These are phyloP conservation scores for Ochlodes sylvanus DNA, from an alignment of 2,888 invertebrate species.

Conservation along the genomic window DNA sequence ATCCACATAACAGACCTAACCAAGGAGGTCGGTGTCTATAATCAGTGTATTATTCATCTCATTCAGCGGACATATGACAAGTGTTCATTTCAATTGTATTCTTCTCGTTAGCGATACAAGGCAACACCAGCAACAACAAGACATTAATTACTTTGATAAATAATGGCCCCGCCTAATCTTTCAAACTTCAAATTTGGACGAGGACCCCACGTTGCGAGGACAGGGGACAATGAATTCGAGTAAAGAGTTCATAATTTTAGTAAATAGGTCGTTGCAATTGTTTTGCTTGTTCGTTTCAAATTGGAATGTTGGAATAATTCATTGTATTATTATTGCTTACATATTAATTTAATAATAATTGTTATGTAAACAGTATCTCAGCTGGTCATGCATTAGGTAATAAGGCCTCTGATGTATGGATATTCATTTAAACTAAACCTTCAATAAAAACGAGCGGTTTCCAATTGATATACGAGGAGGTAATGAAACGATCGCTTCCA, in stretches of 20 bases:
- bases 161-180: conserved; percentile 22
- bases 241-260: not conserved
- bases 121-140: conserved; percentile 54
- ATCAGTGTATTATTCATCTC: conserved; percentile 62
- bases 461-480: too few species aligned
- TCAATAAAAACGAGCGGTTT: too few species aligned
- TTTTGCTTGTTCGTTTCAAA: not conserved
- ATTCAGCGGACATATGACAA: conserved; percentile 59
- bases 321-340: not conserved
- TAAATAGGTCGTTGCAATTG: not conserved
- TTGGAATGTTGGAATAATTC: not conserved
- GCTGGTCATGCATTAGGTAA: too few species aligned
- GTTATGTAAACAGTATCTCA: too few species aligned
- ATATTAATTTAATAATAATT: too few species aligned
- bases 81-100: conserved; percentile 50
- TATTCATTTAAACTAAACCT: too few species aligned
- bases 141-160: conserved; percentile 55
- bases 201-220: conserved; percentile 17
- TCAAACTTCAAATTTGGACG: conserved; percentile 17
- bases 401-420: too few species aligned
- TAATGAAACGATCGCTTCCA: too few species aligned
- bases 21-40: conserved; percentile 54
- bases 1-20: not conserved
- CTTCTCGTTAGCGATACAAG: conserved; percentile 45
- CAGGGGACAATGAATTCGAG: conserved; percentile 5